Conservation (phyloP, 2,888 invertebrate genomes). For the Malachius bipustulatus region DNA sequence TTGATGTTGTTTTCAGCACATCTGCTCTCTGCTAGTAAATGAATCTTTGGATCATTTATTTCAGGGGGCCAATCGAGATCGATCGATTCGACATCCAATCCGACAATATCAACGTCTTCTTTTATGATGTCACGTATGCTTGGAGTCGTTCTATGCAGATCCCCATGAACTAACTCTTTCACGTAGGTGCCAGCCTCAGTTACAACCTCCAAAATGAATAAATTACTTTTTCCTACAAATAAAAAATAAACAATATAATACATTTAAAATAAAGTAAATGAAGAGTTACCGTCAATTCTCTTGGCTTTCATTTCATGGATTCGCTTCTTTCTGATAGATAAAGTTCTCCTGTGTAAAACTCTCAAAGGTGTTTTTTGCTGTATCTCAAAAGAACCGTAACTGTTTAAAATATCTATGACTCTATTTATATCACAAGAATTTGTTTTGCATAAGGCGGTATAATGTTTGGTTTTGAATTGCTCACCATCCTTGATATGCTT, state of each 20-base stretch:
- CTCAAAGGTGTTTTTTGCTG: constrained; percentile 81
- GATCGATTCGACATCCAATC: constrained; percentile 75
- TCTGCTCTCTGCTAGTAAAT: too few relatives aligned
- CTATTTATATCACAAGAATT: constrained; percentile 38
- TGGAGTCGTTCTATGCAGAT: constrained; percentile 81
- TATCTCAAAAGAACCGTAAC: constrained; percentile 40
- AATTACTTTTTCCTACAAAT: constrained; percentile 38
- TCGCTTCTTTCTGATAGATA: constrained; percentile 53
- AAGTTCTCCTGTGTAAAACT: constrained; percentile 75
- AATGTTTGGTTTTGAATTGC: constrained; percentile 76
- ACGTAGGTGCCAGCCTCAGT: constrained; percentile 93
- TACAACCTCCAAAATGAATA: constrained; percentile 55
- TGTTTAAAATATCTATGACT: constrained; percentile 41
- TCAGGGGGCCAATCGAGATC: constrained; percentile 60
- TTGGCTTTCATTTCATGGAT: constrained; percentile 55
- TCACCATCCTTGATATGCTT: constrained; percentile 72
- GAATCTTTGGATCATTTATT: too few relatives aligned
- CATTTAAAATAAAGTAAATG: too few relatives aligned
- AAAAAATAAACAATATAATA: too few relatives aligned
- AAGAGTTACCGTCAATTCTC: constrained; percentile 38
- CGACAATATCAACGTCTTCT: constrained; percentile 71
- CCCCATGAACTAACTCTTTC: constrained; percentile 96
- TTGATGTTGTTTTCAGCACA: too few relatives aligned
- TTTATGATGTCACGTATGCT: constrained; percentile 58
- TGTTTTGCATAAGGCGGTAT: constrained; percentile 62